Evolutionary conservation across 2,888 invertebrate species (phyloP), one percentile per base, ranked within the genome.

Genomic region (Lycia hirtaria): DNA sequence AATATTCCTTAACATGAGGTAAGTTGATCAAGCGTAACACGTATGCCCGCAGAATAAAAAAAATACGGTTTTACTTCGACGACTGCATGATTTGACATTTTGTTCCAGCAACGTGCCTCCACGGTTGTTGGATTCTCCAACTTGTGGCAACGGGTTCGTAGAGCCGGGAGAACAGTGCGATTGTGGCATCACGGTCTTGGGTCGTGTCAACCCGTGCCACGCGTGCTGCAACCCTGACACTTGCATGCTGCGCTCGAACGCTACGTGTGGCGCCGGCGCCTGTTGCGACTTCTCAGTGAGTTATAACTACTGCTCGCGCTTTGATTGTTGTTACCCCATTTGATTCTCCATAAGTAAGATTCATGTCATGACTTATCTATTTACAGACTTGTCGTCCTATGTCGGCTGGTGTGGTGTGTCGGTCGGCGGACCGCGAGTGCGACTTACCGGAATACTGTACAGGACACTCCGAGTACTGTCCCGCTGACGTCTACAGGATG

Each of bases 121-220:
- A 52, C 93, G 93, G 5, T 87, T 98, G 0, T 97, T 96, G 81
- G 96, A 95, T 35, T 96, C 96, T 24, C 97, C 98, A 1, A 96
- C 97, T 5, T 99, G 98, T 88, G 98, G 98, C 22, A 99, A 99
- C 87, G 98, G 98, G 0, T 98, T 99, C 85, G 96, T 98, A 1
- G 99, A 99, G 81, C 94, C 96, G 0, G 99, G 98, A 1, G 99
- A 99, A 81, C 97, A 99, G 81, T 99, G 99, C 88, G 99, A 98
- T 83, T 98, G 98, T 88, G 98, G 98, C 68, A 93, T 94, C 0
- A 95, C 95, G 0, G 96, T 96, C 65, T 96, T 96, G 82, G 50
- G 53, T 96, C 9, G 2, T 10, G 4, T n/a, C 7, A 33, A 33
- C 26, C 26, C 85, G 94, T 76, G 94, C 93, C 40, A 93, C 94